phyloP scores from a whole-genome alignment of 2,888 invertebrate genomes.

The Nudaria mundana region DNA sequence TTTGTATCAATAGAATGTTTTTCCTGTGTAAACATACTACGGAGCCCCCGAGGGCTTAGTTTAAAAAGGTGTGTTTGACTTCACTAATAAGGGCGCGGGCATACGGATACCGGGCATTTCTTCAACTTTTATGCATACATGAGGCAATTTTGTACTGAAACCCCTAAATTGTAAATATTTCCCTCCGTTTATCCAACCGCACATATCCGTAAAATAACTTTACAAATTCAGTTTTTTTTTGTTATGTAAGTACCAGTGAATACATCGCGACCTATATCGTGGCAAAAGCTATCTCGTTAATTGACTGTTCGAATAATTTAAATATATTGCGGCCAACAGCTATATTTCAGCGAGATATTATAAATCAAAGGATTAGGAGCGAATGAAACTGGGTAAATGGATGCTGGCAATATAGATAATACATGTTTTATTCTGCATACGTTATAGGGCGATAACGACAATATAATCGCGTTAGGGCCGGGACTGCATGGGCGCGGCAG shows the following conservation, averaged over 20 bases:
- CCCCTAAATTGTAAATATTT: slow-evolving; percentile 34
- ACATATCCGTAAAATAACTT: slow-evolving; percentile 38
- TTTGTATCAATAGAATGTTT: slow-evolving; percentile 78
- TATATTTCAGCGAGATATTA: slow-evolving; percentile 70
- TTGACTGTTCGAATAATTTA: slow-evolving; percentile 78
- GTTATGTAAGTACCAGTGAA: slow-evolving; percentile 41
- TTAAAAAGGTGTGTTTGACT: slow-evolving; percentile 77
- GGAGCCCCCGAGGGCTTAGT: slow-evolving; percentile 54
- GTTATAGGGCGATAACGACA: slow-evolving; percentile 76
- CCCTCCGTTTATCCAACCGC: slow-evolving; percentile 31
- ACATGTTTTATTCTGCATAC: slow-evolving; percentile 77
- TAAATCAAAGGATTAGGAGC: slow-evolving; percentile 79
- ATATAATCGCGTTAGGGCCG: slow-evolving; percentile 63
- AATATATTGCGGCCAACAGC: slow-evolving; percentile 72
- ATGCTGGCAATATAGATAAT: slow-evolving; percentile 74
- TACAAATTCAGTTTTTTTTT: slow-evolving; percentile 38
- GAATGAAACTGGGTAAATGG: slow-evolving; percentile 64
- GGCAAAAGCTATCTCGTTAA: slow-evolving; percentile 74
- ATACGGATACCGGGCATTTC: slow-evolving; percentile 38
- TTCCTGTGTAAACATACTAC: slow-evolving; percentile 62
- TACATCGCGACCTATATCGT: slow-evolving; percentile 47
- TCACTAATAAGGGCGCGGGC: slow-evolving; percentile 71
- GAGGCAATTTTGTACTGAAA: slow-evolving; percentile 39
- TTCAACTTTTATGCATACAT: slow-evolving; percentile 46
- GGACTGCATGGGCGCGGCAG: slow-evolving; percentile 44